A percentile compares a stretch with the other conserved stretches of the same genome.
Evolutionary conservation across 2,888 invertebrate genomes (phyloP).

Genomic region (Oasisia sp.): DNA sequence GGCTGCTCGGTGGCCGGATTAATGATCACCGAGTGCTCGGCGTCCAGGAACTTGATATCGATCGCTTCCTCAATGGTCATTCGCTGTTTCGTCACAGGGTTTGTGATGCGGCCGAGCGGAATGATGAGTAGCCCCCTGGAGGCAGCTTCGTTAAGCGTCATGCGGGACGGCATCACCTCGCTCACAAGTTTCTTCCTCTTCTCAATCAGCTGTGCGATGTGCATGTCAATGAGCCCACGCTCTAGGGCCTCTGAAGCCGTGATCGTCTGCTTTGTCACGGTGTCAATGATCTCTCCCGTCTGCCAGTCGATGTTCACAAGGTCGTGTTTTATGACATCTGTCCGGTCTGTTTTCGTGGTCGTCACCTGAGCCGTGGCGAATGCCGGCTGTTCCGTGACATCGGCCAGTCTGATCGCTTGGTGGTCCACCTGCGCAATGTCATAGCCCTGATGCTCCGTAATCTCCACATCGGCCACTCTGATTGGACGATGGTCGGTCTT

Average conservation of each 20-base stretch:
- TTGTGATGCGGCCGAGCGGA: constrained; percentile 42
- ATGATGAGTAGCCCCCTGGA: constrained; percentile 42
- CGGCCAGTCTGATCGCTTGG: not conserved
- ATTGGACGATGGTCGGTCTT: not conserved
- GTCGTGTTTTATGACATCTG: constrained; percentile 81
- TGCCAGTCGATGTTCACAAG: constrained; percentile 72
- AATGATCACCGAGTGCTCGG: constrained; percentile 64
- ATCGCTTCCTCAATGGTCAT: constrained; percentile 86
- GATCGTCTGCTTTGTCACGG: constrained; percentile 75
- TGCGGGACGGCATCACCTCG: constrained; percentile 23
- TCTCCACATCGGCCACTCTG: constrained; percentile 14
- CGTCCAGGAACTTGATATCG: constrained; percentile 41
- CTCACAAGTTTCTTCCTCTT: constrained; percentile 31
- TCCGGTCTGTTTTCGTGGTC: not conserved
- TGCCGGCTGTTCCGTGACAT: not conserved
- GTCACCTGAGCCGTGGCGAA: not conserved
- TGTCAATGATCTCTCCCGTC: constrained; percentile 71
- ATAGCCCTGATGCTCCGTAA: constrained; percentile 24
- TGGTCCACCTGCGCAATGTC: not conserved
- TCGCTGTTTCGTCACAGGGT: constrained; percentile 46
- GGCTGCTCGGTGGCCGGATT: constrained; percentile 75
- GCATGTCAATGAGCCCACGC: constrained; percentile 86
- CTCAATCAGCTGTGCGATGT: constrained; percentile 42
- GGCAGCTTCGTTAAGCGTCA: constrained; percentile 46
- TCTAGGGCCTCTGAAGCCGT: constrained; percentile 92